Evolutionary conservation across 1,140 invertebrate genomes (phyloP), one percentile per base, ranked within the genome.

Genomic region (Drosophila punjabiensis): DNA sequence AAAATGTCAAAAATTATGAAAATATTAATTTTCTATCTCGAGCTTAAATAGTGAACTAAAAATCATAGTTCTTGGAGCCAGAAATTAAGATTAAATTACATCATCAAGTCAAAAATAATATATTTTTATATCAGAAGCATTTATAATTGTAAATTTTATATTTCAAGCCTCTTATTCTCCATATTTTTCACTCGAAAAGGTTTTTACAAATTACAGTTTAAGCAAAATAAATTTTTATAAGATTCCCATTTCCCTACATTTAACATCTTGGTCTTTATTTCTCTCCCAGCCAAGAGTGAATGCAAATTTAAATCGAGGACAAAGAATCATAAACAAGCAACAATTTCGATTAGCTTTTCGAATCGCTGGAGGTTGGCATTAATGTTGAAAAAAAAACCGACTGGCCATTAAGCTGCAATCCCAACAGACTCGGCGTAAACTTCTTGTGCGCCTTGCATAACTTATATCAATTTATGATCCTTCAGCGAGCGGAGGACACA

Each of bases 391-490:
- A 52, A 37, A 18, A 28, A 52, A 37, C n/a, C 53, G 39, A 35
- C 41, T 11, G 30, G 48, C 48, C 58, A 53, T 63, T 47, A 47
- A 67, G 39, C 24, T 37, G 63, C 68, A 69, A 56, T 71, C 68
- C 39, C 18, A 71, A 71, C 39, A 45, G 52, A 37, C 13, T n/a
- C 47, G 20, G 30, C 10, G 55, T 67, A 68, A 39, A 71, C 73
- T 71, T 68, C 66, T 63, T 39, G 52, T 48, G 30, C 41, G 79
- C 35, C 60, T 76, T 65, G 79, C 79, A 81, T 79, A 79, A 75
- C 67, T 66, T 82, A 83, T 75, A 62, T 79, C 61, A 64, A 71
- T 61, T 83, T 79, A 79, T 82, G 53, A 63, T 55, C 43, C 39
- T 43, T 24, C 48, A 41, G 47, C 18, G 24, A 28, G 35, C 52